Evolutionary conservation across 2,113 vertebrate species (phyloP), one percentile per base, ranked within the genome.

Genomic region (Aspidoscelis tigris): DNA sequence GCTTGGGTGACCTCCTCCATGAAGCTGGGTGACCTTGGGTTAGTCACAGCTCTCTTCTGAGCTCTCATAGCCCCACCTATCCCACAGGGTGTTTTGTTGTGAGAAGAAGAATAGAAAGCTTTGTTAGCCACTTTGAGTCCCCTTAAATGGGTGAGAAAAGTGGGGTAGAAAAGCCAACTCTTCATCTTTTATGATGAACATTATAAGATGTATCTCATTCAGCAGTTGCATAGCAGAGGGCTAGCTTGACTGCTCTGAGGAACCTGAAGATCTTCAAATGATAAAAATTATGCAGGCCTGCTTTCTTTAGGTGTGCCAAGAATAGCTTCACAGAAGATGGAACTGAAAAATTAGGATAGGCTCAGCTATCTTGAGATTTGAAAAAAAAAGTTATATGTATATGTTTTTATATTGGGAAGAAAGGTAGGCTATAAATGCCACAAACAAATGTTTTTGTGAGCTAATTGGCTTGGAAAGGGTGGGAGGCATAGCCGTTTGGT

Each of bases 381-480:
- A 4, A 47, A 81, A 47, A 69, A 81, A 47, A 53, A 21, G 22
- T 33, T 43, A 47, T 50, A 69, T 18, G 39, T 41, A 44, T 26
- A 14, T 26, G 21, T 22, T 65, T 64, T 33, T 61, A 61, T 61
- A 61, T 61, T 61, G 4, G 58, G 58, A 18, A 18, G 14, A 61
- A 61, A 18, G 58, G 58, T 61, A 16, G 18, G 18, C 58, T 18
- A 18, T 18, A 61, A 18, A 61, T 61, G 58, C 58, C 58, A 61
- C 14, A 61, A 61, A 61, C 18, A 61, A 61, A 18, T 14, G 14
- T 61, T 14, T 61, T 16, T 61, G 58, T 61, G 55, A 9, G 12
- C 55, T 20, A 20, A 55, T 58, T 88, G 24, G 72, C 69, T 61
- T 4, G 83, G 33, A 85, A 82, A 76, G 79, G 76, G 33, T 89